Base-by-base conservation (phyloP, 2,888 invertebrate genomes). In the Lepidochrysops patricia region DNA sequence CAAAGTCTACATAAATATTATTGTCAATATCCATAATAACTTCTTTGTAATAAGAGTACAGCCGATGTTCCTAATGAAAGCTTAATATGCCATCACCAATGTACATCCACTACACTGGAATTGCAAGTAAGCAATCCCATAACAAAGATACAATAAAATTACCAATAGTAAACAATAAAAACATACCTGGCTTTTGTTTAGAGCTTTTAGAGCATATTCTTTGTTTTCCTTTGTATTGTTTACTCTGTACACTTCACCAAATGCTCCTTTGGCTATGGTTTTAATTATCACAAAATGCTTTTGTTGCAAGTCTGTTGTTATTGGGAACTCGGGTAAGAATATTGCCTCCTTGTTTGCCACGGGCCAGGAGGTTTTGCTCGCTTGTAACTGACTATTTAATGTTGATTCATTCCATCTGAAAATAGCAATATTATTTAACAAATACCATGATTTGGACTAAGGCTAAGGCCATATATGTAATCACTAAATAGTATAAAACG, bases 181-280 rank as follows among this genome's bases (percentile, higher is more conserved):
- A 25, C 77, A 77, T 73, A 94, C 94, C 91, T 94, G 93, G 52
- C 94, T 91, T 84, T 96, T 96, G 66, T 92, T 93, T 15, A 96
- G 90, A 62, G 96, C 93, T 92, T 98, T 98, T 68, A 98, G 90
- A 58, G 98, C 98, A 87, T 93, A 97, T 65, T 92, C 81, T 70
- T 92, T 90, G 63, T 91, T 87, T 61, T 92, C 91, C 68, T 91
- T 91, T 60, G 91, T 90, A 75, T 93, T 92, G 65, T 90, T 85
- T 12, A 95, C 96, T 90, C 94, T 94, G 72, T 95, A 95, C 3
- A 98, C 98, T 81, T 94, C 93, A 23, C 98, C 97, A 82, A 96
- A 98, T 19, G 97, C 95, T 64, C 98, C 98, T 73, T 93, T 93
- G n/a, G 96, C 94, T 74, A 98, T 93, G 63, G 93, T 91, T 67